Evolutionary conservation across 2,797 vertebrate species (phyloP), one percentile per base, ranked within the genome.

Genomic region (Xyrichtys novacula): DNA sequence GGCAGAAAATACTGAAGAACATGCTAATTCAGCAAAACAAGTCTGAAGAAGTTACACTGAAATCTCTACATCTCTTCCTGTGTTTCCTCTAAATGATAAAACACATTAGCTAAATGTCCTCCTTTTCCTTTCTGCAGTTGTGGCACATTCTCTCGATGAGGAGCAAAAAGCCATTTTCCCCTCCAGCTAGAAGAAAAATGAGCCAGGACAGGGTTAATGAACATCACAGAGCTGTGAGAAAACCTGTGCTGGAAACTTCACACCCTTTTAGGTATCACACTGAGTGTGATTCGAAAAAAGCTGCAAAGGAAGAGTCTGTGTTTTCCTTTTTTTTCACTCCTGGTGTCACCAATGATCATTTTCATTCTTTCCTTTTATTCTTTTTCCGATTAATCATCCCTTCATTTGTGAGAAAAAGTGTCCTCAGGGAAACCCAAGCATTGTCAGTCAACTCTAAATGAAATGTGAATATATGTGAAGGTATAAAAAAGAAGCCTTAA

Each of bases 161-260:
- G 12, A 46, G 28, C 39, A 38, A 38, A n/a, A 55, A 32, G 10
- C 8, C 17, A 19, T 64, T 20, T 50, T 42, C 28, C 40, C n/a
- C 23, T 26, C 39, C 32, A 48, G 52, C 42, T 46, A 28, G 32
- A 48, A 23, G 2, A 19, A 23, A 54, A 67, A 53, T 57, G 28
- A 39, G 34, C 36, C 31, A 61, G 10, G 29, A 40, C 22, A 3
- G 64, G 42, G 56, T 78, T 80, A 74, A 84, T 77, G 20, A 64
- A 60, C 55, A 53, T 79, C 65, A 74, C 34, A 9, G 40, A 66
- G 38, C 0, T 2, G 16, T 15, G 34, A 17, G 20, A 39, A 36
- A 57, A 57, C 26, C 26, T 17, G 43, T 25, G 23, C 15, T 46
- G 47, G 46, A 65, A 40, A 20, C 5, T 6, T 7, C 16, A 17